A percentile compares a stretch with the other conserved stretches of the same genome.
Conservation (phyloP, 2,888 invertebrate species). For the Lasioglossum calceatum region DNA sequence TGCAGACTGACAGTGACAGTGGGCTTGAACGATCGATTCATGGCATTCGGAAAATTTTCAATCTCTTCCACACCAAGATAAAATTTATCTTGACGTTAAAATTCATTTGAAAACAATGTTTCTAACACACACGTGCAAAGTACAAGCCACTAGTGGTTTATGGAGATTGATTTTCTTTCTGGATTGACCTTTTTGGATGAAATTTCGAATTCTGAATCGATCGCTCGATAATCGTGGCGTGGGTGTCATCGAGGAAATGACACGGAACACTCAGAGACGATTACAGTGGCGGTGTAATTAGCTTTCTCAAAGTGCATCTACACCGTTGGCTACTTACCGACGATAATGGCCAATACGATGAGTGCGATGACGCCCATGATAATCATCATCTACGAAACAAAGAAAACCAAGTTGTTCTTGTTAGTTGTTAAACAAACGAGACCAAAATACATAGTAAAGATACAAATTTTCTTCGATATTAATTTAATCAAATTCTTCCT, state of each 20-base stretch:
- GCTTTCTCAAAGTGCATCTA: slow-evolving; percentile 43
- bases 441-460: background rate
- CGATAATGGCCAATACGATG: slow-evolving; percentile 92
- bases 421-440: background rate
- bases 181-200: background rate
- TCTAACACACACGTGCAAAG: background rate
- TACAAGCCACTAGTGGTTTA: background rate
- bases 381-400: slow-evolving; percentile 90
- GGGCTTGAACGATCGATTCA: slow-evolving; percentile 64
- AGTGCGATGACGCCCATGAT: slow-evolving; percentile 94
- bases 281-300: slow-evolving; percentile 60
- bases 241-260: slow-evolving; percentile 75
- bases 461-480: background rate
- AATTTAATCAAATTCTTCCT: background rate
- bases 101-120: background rate
- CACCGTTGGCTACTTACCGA: slow-evolving; percentile 88
- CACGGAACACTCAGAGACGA: slow-evolving; percentile 69
- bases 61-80: background rate
- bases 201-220: slow-evolving; percentile 44
- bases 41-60: background rate
- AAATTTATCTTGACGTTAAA: background rate
- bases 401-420: background rate
- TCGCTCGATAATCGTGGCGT: slow-evolving; percentile 73
- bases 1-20: slow-evolving; percentile 61
- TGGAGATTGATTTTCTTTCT: background rate